These are phyloP conservation scores for Ophiothrix spiculata DNA, from an alignment of 35 echinoderm and acorn worm genomes.

Conservation along the genomic window DNA sequence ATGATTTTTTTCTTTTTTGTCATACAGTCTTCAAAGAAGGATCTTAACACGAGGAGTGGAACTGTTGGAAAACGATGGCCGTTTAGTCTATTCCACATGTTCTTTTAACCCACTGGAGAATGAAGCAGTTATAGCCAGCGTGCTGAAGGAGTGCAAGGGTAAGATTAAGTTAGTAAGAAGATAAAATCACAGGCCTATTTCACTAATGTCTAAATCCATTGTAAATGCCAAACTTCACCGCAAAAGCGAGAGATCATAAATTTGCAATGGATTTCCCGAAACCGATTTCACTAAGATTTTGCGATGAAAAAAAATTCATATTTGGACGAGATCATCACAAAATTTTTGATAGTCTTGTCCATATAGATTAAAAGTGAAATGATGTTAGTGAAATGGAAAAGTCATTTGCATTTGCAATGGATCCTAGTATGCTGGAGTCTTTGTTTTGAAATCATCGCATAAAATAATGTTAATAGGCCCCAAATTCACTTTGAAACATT, in stretches of 20 bases:
- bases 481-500: no score
- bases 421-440: no score
- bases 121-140: constrained; percentile 77
- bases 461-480: not conserved
- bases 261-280: no score
- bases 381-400: not conserved
- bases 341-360: no score
- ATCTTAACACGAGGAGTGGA: constrained; percentile 72
- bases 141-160: constrained; percentile 71
- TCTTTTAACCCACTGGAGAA: constrained; percentile 96
- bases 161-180: not conserved
- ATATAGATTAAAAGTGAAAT: no score
- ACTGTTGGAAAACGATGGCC: constrained; percentile 73
- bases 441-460: not conserved
- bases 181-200: not conserved
- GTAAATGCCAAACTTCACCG: no score
- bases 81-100: constrained; percentile 89
- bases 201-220: no score
- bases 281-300: no score
- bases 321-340: no score
- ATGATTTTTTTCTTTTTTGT: not conserved
- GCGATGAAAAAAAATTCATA: no score
- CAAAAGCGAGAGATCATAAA: no score
- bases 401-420: not conserved
- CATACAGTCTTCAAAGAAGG: constrained; percentile 69